Percentiles rank a stretch among this genome's conserved stretches.
Conservation (phyloP, 1,140 invertebrate genomes). For the Drosophila rufa region DNA sequence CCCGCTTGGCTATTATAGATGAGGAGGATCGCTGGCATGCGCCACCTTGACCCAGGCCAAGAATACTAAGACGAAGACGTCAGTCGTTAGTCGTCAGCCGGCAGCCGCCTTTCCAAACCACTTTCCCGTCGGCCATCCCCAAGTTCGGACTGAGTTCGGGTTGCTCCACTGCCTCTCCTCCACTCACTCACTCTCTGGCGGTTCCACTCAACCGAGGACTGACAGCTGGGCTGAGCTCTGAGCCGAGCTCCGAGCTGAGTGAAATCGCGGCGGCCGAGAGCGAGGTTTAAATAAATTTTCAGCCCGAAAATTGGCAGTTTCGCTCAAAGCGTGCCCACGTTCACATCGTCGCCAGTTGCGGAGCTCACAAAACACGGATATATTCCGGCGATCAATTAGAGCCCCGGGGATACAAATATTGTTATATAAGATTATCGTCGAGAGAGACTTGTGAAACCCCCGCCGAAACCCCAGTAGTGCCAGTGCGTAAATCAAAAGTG, state of each 20-base stretch:
- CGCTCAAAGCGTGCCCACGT: conserved; percentile 77
- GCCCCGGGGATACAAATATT: conserved; percentile 38
- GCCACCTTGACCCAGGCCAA: conserved; percentile 46
- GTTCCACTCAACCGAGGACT: conserved; percentile 46
- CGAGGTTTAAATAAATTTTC: conserved; percentile 83
- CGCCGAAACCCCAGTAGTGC: conserved; percentile 17
- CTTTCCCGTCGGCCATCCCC: conserved; percentile 32
- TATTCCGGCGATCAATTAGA: conserved; percentile 47
- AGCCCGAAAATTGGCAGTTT: conserved; percentile 76
- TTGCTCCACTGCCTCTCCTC: conserved; percentile 6
- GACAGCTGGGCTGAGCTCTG: conserved; percentile 22
- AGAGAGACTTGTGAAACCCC: conserved; percentile 47
- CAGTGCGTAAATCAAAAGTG: conserved; percentile 53
- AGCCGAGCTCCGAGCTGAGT: conserved; percentile 12
- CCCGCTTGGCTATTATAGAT: conserved; percentile 1
- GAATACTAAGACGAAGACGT: conserved; percentile 30
- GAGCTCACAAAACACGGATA: conserved; percentile 50
- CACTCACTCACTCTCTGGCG: conserved; percentile 9
- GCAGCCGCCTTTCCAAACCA: conserved; percentile 13
- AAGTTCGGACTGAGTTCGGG: background rate
- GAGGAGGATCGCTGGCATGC: conserved; percentile 28
- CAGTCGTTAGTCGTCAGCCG: background rate
- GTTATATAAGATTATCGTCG: conserved; percentile 49
- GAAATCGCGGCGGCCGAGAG: conserved; percentile 41
- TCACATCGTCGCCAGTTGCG: conserved; percentile 70